Percentiles rank a stretch among this genome's conserved stretches.
Evolutionary conservation across 2,888 invertebrate species (phyloP).

Genomic region (Drosophila tanythrix): DNA sequence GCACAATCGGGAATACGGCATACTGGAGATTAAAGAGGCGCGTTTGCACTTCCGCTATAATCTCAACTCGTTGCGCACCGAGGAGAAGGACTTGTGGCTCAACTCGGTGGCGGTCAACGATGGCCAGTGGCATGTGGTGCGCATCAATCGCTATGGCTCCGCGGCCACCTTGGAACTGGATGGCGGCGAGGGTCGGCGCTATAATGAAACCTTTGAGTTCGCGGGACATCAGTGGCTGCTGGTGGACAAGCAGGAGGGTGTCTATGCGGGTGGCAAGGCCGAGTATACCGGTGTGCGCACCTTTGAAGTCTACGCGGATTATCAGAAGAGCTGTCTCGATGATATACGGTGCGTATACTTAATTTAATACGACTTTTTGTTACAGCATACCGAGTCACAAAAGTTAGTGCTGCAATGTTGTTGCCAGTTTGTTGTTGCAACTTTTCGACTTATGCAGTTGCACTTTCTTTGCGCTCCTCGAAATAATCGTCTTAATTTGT

Average conservation of each 20-base stretch:
- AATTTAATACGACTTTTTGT: background rate
- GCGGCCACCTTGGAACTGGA: slow-evolving; percentile 96
- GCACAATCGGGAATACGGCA: slow-evolving; percentile 96
- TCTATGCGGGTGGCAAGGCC: slow-evolving; percentile 97
- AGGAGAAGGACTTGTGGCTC: slow-evolving; percentile 95
- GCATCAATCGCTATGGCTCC: slow-evolving; percentile 95
- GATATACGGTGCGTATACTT: slow-evolving; percentile 85
- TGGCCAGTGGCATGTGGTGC: slow-evolving; percentile 98
- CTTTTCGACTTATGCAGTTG: background rate
- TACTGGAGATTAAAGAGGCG: slow-evolving; percentile 95
- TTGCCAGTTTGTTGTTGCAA: background rate
- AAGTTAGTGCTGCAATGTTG: background rate
- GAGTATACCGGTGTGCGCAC: slow-evolving; percentile 97
- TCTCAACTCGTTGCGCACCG: slow-evolving; percentile 94
- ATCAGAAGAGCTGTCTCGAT: slow-evolving; percentile 93
- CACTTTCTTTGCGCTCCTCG: background rate
- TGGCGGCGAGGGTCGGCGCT: slow-evolving; percentile 96
- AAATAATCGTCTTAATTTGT: background rate
- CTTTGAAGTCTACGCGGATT: slow-evolving; percentile 97
- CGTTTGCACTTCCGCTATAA: slow-evolving; percentile 96
- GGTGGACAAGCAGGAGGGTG: slow-evolving; percentile 97
- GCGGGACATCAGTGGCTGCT: slow-evolving; percentile 96
- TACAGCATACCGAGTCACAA: background rate
- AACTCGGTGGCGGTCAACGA: slow-evolving; percentile 96
- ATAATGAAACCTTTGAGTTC: slow-evolving; percentile 96